Base-by-base conservation (phyloP, 2,797 vertebrate species). In the Poecilia velifera region DNA sequence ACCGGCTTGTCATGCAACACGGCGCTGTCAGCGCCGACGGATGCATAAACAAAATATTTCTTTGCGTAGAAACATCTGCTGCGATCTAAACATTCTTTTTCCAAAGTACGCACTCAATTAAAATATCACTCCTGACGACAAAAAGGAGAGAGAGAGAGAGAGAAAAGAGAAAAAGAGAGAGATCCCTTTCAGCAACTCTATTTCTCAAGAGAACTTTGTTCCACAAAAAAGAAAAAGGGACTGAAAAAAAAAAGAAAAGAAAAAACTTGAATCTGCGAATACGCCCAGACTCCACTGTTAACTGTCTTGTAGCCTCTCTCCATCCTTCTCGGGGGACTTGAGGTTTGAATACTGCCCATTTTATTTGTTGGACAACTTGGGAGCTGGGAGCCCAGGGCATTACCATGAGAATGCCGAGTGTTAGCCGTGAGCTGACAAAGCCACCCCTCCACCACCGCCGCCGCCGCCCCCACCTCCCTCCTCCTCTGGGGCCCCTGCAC, bases 331-430 rank as follows among this genome's bases (percentile, higher is more conserved):
- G 70, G 76, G 94, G 94, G 94, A 86, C 92, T 95, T 94, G 95
- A 94, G 94, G 94, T 90, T 97, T 97, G 96, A 97, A 98, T 97
- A 96, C 97, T 96, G 96, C 96, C 96, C 95, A 96, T 98, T 98
- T 98, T 96, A 98, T 98, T 97, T 97, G 96, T 97, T 98, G 97
- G 97, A 97, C 97, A 97, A 97, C 97, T 97, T 96, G 95, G 91
- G 96, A 97, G 97, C 96, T 96, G 96, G 96, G 95, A 97, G 94
- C 94, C 96, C 91, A 89, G 93, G 93, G 92, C 95, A 98, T 98
- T 98, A 98, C 96, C 97, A 98, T 98, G 97, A 98, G 96, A 98
- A 98, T 98, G 95, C 95, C 76, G 90, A 95, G 93, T 94, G 94
- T 95, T 95, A 94, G 93, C 95, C 96, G 95, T 96, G 96, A 97